Percentiles rank a stretch among this genome's conserved stretches.
Conservation (phyloP, 2,797 vertebrate species). For the Coccyzus lansbergi region DNA sequence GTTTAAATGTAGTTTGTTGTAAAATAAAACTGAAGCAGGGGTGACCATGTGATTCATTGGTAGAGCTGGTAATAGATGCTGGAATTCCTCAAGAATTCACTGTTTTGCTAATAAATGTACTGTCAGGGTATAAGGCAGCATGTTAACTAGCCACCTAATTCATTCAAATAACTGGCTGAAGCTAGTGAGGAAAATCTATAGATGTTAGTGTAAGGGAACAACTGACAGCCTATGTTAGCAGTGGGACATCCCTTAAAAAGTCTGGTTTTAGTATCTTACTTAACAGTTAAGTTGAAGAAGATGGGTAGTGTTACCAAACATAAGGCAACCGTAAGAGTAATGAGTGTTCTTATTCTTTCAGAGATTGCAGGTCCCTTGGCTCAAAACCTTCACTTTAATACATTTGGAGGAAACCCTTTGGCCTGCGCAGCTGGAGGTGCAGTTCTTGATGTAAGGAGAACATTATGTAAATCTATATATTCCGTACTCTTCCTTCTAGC, state of each 20-base stretch:
- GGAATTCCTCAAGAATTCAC: neutral
- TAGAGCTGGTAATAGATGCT: neutral
- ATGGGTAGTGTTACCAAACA: neutral
- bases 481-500: neutral
- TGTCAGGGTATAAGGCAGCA: neutral
- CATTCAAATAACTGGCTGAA: neutral
- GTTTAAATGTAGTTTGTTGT: neutral
- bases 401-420: constrained; percentile 91
- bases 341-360: constrained; percentile 65
- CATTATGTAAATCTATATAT: neutral
- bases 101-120: neutral
- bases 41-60: neutral
- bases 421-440: constrained; percentile 86
- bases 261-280: neutral
- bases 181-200: neutral
- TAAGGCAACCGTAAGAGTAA: neutral
- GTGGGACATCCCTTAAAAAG: neutral
- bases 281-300: neutral
- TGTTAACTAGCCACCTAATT: neutral
- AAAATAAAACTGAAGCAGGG: neutral
- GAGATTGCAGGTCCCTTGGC: constrained; percentile 88
- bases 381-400: constrained; percentile 85
- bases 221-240: neutral
- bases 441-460: constrained; percentile 85
- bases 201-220: neutral